Evolutionary conservation across 2,888 invertebrate genomes (phyloP).

Genomic region (Orthonychiurus folsomi): DNA sequence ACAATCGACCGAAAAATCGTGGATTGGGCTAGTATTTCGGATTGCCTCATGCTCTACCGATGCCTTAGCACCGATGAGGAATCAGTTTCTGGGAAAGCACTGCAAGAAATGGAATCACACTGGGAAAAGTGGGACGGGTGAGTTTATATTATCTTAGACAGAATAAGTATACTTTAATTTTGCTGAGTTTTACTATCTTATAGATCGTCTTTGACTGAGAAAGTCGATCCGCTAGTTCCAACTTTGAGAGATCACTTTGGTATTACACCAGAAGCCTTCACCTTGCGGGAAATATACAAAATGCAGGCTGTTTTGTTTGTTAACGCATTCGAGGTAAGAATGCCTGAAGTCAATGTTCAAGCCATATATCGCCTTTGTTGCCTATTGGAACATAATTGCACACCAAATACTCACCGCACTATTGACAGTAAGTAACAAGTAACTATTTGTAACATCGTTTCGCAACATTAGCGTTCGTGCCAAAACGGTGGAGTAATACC

Average conservation of each 20-base stretch:
- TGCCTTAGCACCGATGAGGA: slow-evolving; percentile 20
- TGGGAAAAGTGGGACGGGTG: slow-evolving; percentile 33
- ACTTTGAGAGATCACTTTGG: background rate
- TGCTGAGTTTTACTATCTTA: too few species aligned
- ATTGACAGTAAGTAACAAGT: slow-evolving; percentile 27
- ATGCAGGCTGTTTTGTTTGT: slow-evolving; percentile 34
- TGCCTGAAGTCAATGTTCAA: slow-evolving; percentile 30
- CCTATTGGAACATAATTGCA: slow-evolving; percentile 38
- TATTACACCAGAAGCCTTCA: slow-evolving; percentile 12
- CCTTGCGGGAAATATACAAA: slow-evolving; percentile 25
- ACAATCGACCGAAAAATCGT: slow-evolving; percentile 13
- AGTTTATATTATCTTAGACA: slow-evolving; percentile 4
- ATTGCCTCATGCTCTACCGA: background rate
- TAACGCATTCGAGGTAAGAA: slow-evolving; percentile 34
- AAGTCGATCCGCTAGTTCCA: background rate
- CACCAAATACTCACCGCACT: slow-evolving; percentile 34
- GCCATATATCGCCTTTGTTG: slow-evolving; percentile 30
- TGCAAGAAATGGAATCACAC: slow-evolving; percentile 35
- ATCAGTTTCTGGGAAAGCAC: slow-evolving; percentile 22
- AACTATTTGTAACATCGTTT: too few species aligned
- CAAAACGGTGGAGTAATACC: too few species aligned
- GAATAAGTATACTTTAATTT: too few species aligned
- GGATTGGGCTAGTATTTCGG: slow-evolving; percentile 17
- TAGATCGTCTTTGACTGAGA: background rate
- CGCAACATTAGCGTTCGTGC: too few species aligned